A percentile compares a stretch with the other conserved stretches of the same genome.
phyloP scores from a whole-genome alignment of 2,888 invertebrate species.

The Cinara cedri region DNA sequence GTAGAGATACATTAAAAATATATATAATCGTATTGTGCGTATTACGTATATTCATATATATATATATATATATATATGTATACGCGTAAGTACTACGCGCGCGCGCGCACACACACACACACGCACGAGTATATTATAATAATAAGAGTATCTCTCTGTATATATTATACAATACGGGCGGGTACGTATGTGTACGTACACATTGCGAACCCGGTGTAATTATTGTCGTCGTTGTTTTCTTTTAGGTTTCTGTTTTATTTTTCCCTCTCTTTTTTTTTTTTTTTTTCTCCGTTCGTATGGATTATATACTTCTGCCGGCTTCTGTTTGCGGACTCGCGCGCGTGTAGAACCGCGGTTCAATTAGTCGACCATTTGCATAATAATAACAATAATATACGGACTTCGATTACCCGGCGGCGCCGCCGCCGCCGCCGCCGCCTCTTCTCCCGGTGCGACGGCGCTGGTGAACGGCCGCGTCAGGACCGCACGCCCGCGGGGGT shows the following conservation, averaged over 20 bases:
- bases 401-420: slow-evolving; percentile 25
- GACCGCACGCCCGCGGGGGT: not conserved
- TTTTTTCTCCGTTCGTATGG: no score
- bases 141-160: not conserved
- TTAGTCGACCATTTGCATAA: slow-evolving; percentile 51
- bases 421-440: not conserved
- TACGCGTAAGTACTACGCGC: no score
- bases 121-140: no score
- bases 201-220: slow-evolving; percentile 32
- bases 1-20: slow-evolving; percentile 8
- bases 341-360: slow-evolving; percentile 44
- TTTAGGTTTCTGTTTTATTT: not conserved
- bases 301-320: slow-evolving; percentile 38
- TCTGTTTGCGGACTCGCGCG: slow-evolving; percentile 39
- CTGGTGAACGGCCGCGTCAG: not conserved
- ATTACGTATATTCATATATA: slow-evolving; percentile 14
- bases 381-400: not conserved
- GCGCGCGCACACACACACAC: not conserved
- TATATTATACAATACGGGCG: not conserved
- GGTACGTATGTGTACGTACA: not conserved
- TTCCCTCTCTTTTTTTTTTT: slow-evolving; percentile 1
- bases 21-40: not conserved
- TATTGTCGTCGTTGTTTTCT: slow-evolving; percentile 29
- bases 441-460: not conserved
- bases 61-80: slow-evolving; percentile 10